Conservation (phyloP, 2,888 invertebrate genomes). For the Philopedon plagiatum region DNA sequence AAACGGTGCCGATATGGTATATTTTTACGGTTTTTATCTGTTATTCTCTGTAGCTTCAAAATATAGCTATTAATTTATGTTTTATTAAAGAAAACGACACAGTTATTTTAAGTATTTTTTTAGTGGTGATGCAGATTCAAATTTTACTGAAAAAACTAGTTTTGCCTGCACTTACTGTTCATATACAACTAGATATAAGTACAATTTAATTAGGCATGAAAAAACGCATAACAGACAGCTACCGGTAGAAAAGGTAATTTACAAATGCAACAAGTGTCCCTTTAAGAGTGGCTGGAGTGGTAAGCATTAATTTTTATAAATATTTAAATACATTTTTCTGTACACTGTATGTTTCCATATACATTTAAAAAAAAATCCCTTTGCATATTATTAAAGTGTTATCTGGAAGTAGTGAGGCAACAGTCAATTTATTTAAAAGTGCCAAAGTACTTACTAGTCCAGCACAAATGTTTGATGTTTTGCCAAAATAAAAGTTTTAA, state of each 20-base stretch:
- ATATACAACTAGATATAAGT: conserved; percentile 21
- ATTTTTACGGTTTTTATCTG: too few relatives aligned
- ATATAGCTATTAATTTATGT: too few relatives aligned
- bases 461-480: too few relatives aligned
- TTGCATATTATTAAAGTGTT: too few relatives aligned
- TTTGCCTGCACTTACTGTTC: conserved; percentile 12
- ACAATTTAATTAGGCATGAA: conserved; percentile 27
- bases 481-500: too few relatives aligned
- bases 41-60: too few relatives aligned
- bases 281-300: conserved; percentile 21
- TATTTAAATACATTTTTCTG: background rate
- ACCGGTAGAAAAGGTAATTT: background rate
- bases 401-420: too few relatives aligned
- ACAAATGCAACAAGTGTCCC: conserved; percentile 27
- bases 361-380: too few relatives aligned
- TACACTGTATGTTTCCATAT: background rate
- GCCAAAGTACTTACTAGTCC: too few relatives aligned
- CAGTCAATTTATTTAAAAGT: too few relatives aligned
- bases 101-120: background rate
- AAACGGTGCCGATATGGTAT: background rate
- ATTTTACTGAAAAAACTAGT: conserved; percentile 14
- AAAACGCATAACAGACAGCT: background rate
- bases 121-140: background rate
- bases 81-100: too few relatives aligned
- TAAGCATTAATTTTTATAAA: too few relatives aligned